Percentiles rank a stretch among this genome's conserved stretches.
Conservation (phyloP, 2,888 invertebrate genomes). For the Leptopterna dolabrata region DNA sequence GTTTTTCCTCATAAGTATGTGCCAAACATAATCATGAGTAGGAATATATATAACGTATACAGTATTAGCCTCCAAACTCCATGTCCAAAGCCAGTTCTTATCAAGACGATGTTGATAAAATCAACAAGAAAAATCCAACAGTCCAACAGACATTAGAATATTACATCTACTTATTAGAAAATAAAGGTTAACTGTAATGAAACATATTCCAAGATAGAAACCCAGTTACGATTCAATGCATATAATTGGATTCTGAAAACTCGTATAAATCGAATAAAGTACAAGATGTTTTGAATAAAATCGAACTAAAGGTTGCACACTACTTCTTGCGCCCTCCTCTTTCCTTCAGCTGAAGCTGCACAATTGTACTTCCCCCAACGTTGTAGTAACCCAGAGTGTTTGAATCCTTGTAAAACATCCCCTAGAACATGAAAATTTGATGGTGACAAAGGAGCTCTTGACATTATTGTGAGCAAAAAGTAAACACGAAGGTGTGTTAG, state of each 20-base stretch:
- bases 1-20: too few relatives aligned
- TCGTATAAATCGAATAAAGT: too few relatives aligned
- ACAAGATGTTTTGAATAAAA: background rate
- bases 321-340: constrained; percentile 98
- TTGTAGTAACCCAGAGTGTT: constrained; percentile 97
- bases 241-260: background rate
- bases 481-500: background rate
- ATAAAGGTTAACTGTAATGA: too few relatives aligned
- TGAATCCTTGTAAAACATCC: constrained; percentile 97
- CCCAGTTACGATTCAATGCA: background rate
- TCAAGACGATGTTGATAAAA: too few relatives aligned
- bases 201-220: too few relatives aligned
- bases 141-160: too few relatives aligned
- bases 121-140: too few relatives aligned
- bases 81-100: too few relatives aligned
- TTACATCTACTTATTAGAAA: too few relatives aligned
- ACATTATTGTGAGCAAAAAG: background rate
- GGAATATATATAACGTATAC: too few relatives aligned
- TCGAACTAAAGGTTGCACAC: background rate
- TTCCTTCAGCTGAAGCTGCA: constrained; percentile 94
- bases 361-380: constrained; percentile 82
- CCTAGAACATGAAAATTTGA: constrained; percentile 75
- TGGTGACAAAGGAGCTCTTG: constrained; percentile 65
- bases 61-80: too few relatives aligned
- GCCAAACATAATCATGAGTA: too few relatives aligned